Conservation (phyloP, 2,888 invertebrate genomes). For the Danaus chrysippus region DNA sequence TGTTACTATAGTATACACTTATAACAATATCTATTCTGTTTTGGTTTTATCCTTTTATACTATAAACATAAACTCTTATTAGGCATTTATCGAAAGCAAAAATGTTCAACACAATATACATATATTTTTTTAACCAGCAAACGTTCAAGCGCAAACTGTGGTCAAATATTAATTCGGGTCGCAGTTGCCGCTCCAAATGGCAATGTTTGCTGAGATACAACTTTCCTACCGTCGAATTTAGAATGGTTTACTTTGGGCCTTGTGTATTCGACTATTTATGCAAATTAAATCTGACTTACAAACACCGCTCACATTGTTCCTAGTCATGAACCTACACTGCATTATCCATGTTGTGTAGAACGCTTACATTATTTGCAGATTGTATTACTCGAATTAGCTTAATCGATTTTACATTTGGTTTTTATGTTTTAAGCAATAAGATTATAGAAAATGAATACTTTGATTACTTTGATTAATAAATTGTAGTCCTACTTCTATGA, state of each 20-base stretch:
- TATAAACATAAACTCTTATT: no score
- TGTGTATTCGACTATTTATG: constrained; percentile 69
- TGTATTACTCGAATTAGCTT: constrained; percentile 3
- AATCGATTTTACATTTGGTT: neutral
- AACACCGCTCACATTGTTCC: constrained; percentile 29
- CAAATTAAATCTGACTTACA: constrained; percentile 64
- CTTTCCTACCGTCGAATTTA: constrained; percentile 47
- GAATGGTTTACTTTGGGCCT: constrained; percentile 62
- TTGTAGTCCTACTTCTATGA: no score
- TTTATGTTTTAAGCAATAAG: no score
- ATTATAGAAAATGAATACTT: no score
- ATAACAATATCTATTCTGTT: no score
- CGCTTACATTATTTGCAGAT: constrained; percentile 2
- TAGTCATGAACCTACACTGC: constrained; percentile 3
- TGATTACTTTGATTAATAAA: no score
- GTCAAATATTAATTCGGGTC: constrained; percentile 77
- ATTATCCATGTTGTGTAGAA: constrained; percentile 4
- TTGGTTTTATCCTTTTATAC: no score
- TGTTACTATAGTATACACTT: no score
- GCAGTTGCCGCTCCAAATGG: constrained; percentile 66
- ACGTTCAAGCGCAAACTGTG: constrained; percentile 12
- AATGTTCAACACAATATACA: neutral
- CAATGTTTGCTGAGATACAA: constrained; percentile 70
- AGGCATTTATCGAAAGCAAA: neutral
- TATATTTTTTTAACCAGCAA: neutral